Evolutionary conservation across 1,140 invertebrate species (phyloP), one percentile per base, ranked within the genome.

Genomic region (Caenorhabditis tropicalis): DNA sequence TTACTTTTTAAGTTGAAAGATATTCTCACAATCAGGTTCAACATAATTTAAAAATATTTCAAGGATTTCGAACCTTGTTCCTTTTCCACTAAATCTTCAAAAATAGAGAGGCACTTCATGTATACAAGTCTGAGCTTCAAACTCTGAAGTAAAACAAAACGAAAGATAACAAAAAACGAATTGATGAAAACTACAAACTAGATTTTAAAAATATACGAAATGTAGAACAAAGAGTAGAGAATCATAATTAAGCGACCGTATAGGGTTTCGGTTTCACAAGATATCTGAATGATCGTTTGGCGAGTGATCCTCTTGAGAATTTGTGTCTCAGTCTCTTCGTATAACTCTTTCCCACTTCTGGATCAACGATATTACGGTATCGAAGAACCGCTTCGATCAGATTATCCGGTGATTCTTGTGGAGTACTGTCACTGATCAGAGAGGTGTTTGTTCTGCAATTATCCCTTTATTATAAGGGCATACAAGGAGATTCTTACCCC

Each of bases 221-320:
- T 9, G 16, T 43, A 9, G 5, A 58, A 36, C 24, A 74, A 74
- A 21, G 12, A 24, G 16, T 7, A 74, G 33, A 27, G 16, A 81
- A n/a, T n/a, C n/a, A n/a, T n/a, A 19, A 70, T 65, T 88, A 88
- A 19, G 83, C 88, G n/a, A 88, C 80, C 24, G 87, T 88, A 65
- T 88, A 88, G 1, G 88, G 87, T 79, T 81, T 81, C 12, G 89
- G 89, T 58, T 90, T 90, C 24, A 91, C 87, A 19, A 89, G 74
- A 31, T 86, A 86, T 29, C 90, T 86, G 79, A 85, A 82, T 12
- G 89, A 86, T 24, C 86, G 49, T 46, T 85, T 86, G 1, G 80
- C 84, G 9, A 91, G 39, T 19, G 89, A 86, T 46, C 89, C 89
- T 27, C 89, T 84, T 19, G 89, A 90, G 87, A 90, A 90, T 60